Evolutionary conservation across 30 jellyfish, hydroid and myxozoan species (phyloP).

Genomic region (Aurelia sp.): DNA sequence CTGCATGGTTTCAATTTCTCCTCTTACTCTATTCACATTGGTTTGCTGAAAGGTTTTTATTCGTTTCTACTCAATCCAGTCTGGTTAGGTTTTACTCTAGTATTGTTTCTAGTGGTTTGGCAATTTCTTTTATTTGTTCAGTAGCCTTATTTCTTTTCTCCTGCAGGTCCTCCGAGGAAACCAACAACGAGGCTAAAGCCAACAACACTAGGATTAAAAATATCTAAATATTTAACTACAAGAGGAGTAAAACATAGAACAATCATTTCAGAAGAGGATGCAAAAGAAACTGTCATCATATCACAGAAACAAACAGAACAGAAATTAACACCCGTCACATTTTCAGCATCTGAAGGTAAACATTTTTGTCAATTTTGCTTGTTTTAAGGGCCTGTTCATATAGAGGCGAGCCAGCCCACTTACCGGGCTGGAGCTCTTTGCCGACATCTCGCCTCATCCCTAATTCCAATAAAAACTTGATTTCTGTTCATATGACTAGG

Average conservation of each 20-base stretch:
- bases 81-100: too few species aligned
- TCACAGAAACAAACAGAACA: neutral
- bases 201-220: neutral
- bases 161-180: conserved; percentile 48
- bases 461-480: too few species aligned
- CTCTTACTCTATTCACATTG: too few species aligned
- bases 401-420: too few species aligned
- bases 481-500: too few species aligned
- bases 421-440: too few species aligned
- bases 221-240: neutral
- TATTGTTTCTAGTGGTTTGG: too few species aligned
- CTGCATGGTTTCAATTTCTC: neutral
- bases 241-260: neutral
- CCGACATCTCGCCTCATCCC: too few species aligned
- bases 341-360: conserved; percentile 13
- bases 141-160: neutral
- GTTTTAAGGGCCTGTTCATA: too few species aligned
- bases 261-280: neutral
- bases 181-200: conserved; percentile 26
- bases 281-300: neutral
- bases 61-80: too few species aligned
- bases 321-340: conserved; percentile 3
- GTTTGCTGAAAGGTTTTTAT: neutral
- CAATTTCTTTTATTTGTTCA: too few species aligned
- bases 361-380: too few species aligned